Evolutionary conservation across 2,797 vertebrate genomes (phyloP).

Genomic region (Delichon dasypus): DNA sequence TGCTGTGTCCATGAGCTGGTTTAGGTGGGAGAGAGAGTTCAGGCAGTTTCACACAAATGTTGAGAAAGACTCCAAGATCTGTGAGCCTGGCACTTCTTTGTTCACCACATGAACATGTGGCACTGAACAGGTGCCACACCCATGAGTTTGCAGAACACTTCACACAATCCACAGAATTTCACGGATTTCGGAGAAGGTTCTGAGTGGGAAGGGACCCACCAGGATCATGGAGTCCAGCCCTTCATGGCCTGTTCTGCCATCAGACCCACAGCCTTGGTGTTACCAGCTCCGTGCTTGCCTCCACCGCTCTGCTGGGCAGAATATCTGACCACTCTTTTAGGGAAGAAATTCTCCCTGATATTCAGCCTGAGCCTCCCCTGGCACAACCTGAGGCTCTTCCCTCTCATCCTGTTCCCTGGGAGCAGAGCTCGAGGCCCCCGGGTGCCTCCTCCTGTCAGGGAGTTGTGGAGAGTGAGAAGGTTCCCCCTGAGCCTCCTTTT

Average conservation of each 20-base stretch:
- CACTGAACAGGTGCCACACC: too few species aligned
- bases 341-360: background rate
- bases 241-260: background rate
- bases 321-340: background rate
- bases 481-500: background rate
- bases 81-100: fast-evolving
- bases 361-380: background rate
- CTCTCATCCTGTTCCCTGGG: background rate
- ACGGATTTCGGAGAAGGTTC: background rate
- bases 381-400: fast-evolving
- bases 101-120: too few species aligned
- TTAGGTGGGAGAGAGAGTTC: background rate
- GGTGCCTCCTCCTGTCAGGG: background rate
- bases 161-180: background rate
- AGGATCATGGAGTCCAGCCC: fast-evolving
- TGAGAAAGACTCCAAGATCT: background rate
- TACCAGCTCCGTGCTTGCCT: background rate
- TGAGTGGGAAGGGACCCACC: background rate
- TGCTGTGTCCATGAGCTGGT: background rate
- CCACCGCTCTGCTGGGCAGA: background rate
- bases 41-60: too few species aligned
- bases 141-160: fast-evolving
- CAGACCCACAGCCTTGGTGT: background rate
- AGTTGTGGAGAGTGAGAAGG: fast-evolving
- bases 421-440: fast-evolving